Base-by-base conservation (phyloP, 2,888 invertebrate genomes). In the Drosophila anomalata region DNA sequence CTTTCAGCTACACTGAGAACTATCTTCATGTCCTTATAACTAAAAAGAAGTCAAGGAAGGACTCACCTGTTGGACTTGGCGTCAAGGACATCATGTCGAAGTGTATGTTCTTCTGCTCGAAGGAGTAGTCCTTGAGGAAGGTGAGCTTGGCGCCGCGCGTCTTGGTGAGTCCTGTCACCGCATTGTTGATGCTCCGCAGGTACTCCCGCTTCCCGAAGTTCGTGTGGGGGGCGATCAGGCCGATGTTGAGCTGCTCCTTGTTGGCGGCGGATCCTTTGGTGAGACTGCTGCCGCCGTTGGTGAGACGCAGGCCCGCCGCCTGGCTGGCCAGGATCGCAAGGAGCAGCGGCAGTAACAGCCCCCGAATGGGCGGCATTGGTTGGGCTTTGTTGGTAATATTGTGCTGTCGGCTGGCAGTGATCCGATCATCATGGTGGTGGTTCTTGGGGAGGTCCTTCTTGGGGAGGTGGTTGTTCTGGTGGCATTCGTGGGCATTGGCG, bases 51-150 rank as follows among this genome's bases (percentile, higher is more conserved):
- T n/a, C n/a, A n/a, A n/a, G n/a, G n/a, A n/a, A 11, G 44, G 14
- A 90, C 92, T 92, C 92, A 95, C 95, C 95, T 93, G 95, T 95
- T 62, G 95, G 95, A 91, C 95, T 95, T 31, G 95, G 95, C 71
- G 95, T 95, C 66, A 95, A 92, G 67, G 94, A 94, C 94, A 95
- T 94, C 93, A 95, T 94, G 63, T 93, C 93, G 80, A 93, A 93
- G 81, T 93, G 94, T 62, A 95, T 94, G 86, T 95, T 94, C 60
- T 93, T 92, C 63, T 93, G 93, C 55, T 93, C 93, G 87, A 95
- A 95, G 73, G 93, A 92, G 89, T 94, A 94, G 84, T 93, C 94
- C 89, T 94, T 93, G 63, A 95, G 91, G 91, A 95, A 95, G 63
- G 93, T 93, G 79, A 94, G 92, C 79, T 93, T 93, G 47, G 93